Evolutionary conservation across 2,888 invertebrate species (phyloP).

Genomic region (Agrotis puta): DNA sequence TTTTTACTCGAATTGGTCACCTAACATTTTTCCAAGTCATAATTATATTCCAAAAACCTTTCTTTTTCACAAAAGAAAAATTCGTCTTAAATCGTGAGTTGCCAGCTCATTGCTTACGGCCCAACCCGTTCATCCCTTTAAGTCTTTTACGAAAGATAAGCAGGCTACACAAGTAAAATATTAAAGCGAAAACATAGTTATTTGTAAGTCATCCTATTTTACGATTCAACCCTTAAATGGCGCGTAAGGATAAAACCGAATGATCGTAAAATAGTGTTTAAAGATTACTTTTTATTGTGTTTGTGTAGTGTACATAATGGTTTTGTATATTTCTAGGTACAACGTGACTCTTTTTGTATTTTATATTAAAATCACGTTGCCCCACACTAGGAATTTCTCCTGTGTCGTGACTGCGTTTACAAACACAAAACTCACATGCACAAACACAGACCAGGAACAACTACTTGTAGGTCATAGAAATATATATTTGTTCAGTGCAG

Average conservation of each 20-base stretch:
- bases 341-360: conserved; percentile 48
- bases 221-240: conserved; percentile 70
- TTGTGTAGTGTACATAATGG: conserved; percentile 41
- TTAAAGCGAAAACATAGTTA: conserved; percentile 57
- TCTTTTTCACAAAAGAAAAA: conserved; percentile 28
- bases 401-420: too few species aligned
- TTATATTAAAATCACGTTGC: too few species aligned
- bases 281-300: conserved; percentile 63
- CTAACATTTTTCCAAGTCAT: background rate
- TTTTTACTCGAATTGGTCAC: background rate
- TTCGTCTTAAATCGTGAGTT: conserved; percentile 14
- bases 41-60: conserved; percentile 27
- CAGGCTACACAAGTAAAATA: conserved; percentile 45
- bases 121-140: conserved; percentile 29
- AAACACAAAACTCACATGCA: too few species aligned
- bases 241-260: conserved; percentile 64
- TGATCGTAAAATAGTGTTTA: conserved; percentile 68
- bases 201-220: conserved; percentile 64
- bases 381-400: too few species aligned
- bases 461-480: too few species aligned
- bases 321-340: conserved; percentile 14
- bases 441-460: too few species aligned
- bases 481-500: too few species aligned
- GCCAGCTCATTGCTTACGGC: conserved; percentile 52
- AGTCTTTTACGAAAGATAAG: conserved; percentile 43